Conservation (phyloP, 2,797 vertebrate genomes). For the Poeciliopsis infans region DNA sequence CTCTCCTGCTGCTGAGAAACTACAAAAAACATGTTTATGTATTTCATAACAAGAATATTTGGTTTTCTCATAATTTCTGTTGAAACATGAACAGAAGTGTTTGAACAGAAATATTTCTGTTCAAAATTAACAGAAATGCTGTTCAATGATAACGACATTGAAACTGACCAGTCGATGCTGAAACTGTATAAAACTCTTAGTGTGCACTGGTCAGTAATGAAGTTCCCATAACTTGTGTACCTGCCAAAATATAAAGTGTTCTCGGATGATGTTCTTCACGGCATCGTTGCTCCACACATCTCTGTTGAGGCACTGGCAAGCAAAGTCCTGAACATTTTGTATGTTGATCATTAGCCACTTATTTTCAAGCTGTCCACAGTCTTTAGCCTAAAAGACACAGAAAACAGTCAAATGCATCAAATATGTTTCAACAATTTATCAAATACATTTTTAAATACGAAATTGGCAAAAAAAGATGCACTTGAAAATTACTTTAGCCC, state of each 20-base stretch:
- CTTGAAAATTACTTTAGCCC: not conserved
- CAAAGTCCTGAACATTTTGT: constrained; percentile 98
- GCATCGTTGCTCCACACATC: constrained; percentile 99
- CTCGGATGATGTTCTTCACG: constrained; percentile 96
- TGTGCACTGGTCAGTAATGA: not conserved
- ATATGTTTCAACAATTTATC: not conserved
- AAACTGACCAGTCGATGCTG: not conserved
- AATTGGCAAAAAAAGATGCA: not conserved
- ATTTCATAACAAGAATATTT: not conserved
- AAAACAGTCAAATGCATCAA: constrained; percentile 7
- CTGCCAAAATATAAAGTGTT: constrained; percentile 99
- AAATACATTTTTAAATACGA: not conserved
- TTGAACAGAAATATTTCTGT: no score
- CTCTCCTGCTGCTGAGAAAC: not conserved
- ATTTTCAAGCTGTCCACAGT: constrained; percentile 96
- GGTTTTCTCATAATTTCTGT: not conserved
- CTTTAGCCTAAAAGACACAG: constrained; percentile 87
- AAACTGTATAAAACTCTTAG: not conserved
- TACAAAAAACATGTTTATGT: no score
- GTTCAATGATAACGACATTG: not conserved
- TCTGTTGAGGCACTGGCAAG: constrained; percentile 97
- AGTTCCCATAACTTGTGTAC: constrained; percentile 64
- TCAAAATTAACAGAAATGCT: no score
- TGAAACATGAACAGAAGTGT: not conserved
- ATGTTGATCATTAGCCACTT: constrained; percentile 99